Base-by-base conservation (phyloP, 2,113 vertebrate species). In the Nipponia nippon region DNA sequence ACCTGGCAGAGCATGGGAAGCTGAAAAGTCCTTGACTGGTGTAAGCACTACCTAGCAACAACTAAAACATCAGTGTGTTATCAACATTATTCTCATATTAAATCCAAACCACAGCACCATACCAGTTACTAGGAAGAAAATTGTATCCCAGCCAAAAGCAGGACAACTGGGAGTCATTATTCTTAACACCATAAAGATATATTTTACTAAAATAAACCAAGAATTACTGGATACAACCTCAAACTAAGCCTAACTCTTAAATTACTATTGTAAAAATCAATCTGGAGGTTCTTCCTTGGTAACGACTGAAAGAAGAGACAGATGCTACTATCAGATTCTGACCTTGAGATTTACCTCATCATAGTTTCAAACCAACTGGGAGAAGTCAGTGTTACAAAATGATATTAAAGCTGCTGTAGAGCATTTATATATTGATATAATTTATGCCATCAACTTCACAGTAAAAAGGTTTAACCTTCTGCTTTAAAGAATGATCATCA, bases 401-500 rank as follows among this genome's bases (percentile, higher is more conserved):
- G 13, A 34, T 61, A 87, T 75, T 89, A 70, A 83, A 92, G 13
- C 46, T 92, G 16, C 55, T 50, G 32, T 59, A 92, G 61, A 83
- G 46, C 61, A 49, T 97, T 95, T 93, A 90, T 92, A 59, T 82
- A 78, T 71, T 84, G 47, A 36, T 83, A 42, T 87, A 92, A 90
- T 91, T 71, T 90, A 90, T 92, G 56, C 30, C 52, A 61, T 95
- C 76, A 75, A 23, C 38, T 91, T 89, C 47, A 85, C 18, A 91
- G 71, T 92, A 82, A 93, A 93, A 89, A 92, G 65, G 63, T 80
- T 95, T 96, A 93, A 83, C 58, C 36, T 95, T 47, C 70, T 36
- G 50, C 62, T 87, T 96, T 95, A 90, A 93, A 87, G 71, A 87
- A 81, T 69, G 40, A 80, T 87, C 50, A 76, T 87, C 82, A 82